phyloP scores from a whole-genome alignment of 2,888 invertebrate species.

The Hypsopygia costalis region DNA sequence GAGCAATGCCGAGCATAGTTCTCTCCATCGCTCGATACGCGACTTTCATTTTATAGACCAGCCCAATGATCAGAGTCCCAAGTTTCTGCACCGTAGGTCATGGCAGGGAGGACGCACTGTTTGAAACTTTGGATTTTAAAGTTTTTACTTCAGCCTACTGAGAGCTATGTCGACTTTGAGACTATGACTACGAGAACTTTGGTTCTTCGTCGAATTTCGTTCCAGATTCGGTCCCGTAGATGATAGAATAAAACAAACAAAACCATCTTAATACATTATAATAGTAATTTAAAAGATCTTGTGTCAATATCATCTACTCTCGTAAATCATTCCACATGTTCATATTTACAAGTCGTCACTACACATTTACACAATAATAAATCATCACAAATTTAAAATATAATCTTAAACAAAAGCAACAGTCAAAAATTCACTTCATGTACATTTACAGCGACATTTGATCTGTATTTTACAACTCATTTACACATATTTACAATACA shows the following conservation, averaged over 20 bases:
- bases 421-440: constrained; percentile 36
- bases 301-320: constrained; percentile 62
- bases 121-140: too few relatives aligned
- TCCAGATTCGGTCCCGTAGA: too few relatives aligned
- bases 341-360: constrained; percentile 59
- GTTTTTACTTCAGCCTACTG: too few relatives aligned
- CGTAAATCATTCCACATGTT: constrained; percentile 52
- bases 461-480: constrained; percentile 30
- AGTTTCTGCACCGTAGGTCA: too few relatives aligned
- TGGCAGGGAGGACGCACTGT: too few relatives aligned
- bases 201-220: too few relatives aligned
- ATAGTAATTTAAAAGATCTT: constrained; percentile 60
- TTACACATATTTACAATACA: constrained; percentile 32
- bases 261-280: constrained; percentile 50
- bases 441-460: constrained; percentile 31
- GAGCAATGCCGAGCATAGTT: too few relatives aligned
- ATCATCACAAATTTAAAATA: constrained; percentile 38
- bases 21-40: too few relatives aligned
- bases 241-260: constrained; percentile 32
- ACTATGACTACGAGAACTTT: too few relatives aligned
- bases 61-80: too few relatives aligned
- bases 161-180: too few relatives aligned
- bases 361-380: constrained; percentile 48
- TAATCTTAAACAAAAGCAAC: constrained; percentile 43
- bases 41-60: too few relatives aligned